Conservation (phyloP, 64 coral and sea anemone genomes). For the Catalaphyllia jardinei region DNA sequence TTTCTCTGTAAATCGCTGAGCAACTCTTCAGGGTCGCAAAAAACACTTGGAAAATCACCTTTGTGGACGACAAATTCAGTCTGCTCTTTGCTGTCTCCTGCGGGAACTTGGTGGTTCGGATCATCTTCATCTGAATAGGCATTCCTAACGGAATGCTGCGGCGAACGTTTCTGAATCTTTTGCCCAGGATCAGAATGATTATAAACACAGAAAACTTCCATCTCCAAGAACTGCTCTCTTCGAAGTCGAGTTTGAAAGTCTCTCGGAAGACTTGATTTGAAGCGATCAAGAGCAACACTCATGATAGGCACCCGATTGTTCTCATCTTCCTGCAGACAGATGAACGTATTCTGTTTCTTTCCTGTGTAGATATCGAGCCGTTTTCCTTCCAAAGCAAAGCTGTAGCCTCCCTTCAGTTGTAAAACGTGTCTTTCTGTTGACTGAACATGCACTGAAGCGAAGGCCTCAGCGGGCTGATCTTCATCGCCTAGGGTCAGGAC, state of each 20-base stretch:
- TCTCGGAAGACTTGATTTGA: slow-evolving; percentile 49
- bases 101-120: neutral
- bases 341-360: slow-evolving; percentile 75
- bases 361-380: slow-evolving; percentile 81
- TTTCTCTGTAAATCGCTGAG: slow-evolving; percentile 50
- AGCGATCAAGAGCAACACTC: slow-evolving; percentile 72
- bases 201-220: slow-evolving; percentile 68
- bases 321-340: slow-evolving; percentile 61
- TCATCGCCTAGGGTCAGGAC: slow-evolving; percentile 49
- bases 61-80: neutral
- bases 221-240: slow-evolving; percentile 54
- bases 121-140: neutral
- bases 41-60: slow-evolving; percentile 52
- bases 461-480: slow-evolving; percentile 28
- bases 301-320: slow-evolving; percentile 59
- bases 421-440: slow-evolving; percentile 29
- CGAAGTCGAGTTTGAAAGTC: slow-evolving; percentile 55
- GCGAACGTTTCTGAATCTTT: slow-evolving; percentile 3
- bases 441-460: slow-evolving; percentile 44
- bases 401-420: slow-evolving; percentile 51
- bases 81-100: neutral
- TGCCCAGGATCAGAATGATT: slow-evolving; percentile 41
- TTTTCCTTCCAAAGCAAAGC: slow-evolving; percentile 59
- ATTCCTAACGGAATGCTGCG: neutral
- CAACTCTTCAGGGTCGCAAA: slow-evolving; percentile 43